Conservation (phyloP, 2,888 invertebrate species). For the Chrysolina oricalcia region DNA sequence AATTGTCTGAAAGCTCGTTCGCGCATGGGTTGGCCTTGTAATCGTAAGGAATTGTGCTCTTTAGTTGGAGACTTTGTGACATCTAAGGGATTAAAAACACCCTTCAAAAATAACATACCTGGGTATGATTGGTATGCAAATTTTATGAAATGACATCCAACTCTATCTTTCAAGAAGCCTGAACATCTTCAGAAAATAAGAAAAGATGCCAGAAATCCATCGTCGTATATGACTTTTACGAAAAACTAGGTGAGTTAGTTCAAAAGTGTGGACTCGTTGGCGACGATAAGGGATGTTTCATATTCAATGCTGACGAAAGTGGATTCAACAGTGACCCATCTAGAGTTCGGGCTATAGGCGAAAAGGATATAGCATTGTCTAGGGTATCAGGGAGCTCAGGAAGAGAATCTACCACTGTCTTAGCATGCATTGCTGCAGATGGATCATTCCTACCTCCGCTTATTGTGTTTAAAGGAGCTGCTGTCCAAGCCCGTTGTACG, state of each 20-base stretch:
- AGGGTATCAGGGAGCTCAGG: no score
- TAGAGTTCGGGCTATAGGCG: slow-evolving; percentile 56
- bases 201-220: slow-evolving; percentile 23
- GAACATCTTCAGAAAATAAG: slow-evolving; percentile 38
- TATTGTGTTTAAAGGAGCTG: slow-evolving; percentile 58
- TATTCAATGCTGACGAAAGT: slow-evolving; percentile 58
- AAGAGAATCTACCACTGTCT: slow-evolving; percentile 58
- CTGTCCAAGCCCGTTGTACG: slow-evolving; percentile 50
- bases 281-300: slow-evolving; percentile 42
- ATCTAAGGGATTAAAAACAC: neutral
- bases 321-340: slow-evolving; percentile 56
- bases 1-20: slow-evolving; percentile 33
- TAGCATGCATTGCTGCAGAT: slow-evolving; percentile 56
- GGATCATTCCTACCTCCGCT: slow-evolving; percentile 55
- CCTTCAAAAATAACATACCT: slow-evolving; percentile 7
- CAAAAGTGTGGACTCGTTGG: slow-evolving; percentile 30
- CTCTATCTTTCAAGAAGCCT: slow-evolving; percentile 41
- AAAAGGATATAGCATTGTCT: slow-evolving; percentile 54
- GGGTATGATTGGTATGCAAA: slow-evolving; percentile 1
- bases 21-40: slow-evolving; percentile 36
- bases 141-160: slow-evolving; percentile 18
- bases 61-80: slow-evolving; percentile 11
- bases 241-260: slow-evolving; percentile 48
- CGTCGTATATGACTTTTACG: slow-evolving; percentile 19
- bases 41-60: slow-evolving; percentile 32